Conservation (phyloP, 2,888 invertebrate genomes). For the Unio pictorum region DNA sequence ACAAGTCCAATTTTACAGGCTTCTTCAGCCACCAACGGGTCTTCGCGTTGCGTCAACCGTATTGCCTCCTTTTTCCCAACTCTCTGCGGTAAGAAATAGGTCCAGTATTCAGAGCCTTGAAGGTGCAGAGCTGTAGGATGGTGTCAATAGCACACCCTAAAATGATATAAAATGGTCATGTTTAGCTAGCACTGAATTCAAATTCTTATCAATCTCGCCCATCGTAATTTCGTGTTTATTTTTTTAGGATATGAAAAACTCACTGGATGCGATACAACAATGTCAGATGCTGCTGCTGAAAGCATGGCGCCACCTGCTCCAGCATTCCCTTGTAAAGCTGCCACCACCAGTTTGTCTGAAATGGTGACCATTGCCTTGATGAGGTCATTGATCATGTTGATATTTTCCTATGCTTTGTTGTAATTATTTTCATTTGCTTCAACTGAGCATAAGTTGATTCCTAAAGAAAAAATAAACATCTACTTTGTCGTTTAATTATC, state of each 20-base stretch:
- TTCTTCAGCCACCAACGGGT: conserved; percentile 4
- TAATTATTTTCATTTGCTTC: conserved; percentile 1
- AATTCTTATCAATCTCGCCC: too few species aligned
- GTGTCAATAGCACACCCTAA: conserved; percentile 20
- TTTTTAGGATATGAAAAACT: not conserved
- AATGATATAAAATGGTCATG: not conserved
- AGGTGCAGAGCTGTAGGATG: conserved; percentile 23
- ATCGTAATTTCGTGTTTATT: too few species aligned
- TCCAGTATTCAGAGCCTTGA: conserved; percentile 26
- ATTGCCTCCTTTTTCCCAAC: conserved; percentile 16
- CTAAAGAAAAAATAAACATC: not conserved
- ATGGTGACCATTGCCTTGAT: conserved; percentile 17
- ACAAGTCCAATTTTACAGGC: conserved; percentile 3
- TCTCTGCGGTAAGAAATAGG: conserved; percentile 17
- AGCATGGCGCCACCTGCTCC: conserved; percentile 27
- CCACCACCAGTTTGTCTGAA: conserved; percentile 19
- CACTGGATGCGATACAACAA: conserved; percentile 14
- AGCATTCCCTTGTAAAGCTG: conserved; percentile 15
- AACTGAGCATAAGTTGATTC: conserved; percentile 4
- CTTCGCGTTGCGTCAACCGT: not conserved
- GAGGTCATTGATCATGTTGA: conserved; percentile 23
- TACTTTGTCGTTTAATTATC: too few species aligned
- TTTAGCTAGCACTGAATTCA: too few species aligned
- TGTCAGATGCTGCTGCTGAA: conserved; percentile 16
- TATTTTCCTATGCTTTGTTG: conserved; percentile 5